Evolutionary conservation across 2,888 invertebrate species (phyloP).

Genomic region (Lypha dubia): DNA sequence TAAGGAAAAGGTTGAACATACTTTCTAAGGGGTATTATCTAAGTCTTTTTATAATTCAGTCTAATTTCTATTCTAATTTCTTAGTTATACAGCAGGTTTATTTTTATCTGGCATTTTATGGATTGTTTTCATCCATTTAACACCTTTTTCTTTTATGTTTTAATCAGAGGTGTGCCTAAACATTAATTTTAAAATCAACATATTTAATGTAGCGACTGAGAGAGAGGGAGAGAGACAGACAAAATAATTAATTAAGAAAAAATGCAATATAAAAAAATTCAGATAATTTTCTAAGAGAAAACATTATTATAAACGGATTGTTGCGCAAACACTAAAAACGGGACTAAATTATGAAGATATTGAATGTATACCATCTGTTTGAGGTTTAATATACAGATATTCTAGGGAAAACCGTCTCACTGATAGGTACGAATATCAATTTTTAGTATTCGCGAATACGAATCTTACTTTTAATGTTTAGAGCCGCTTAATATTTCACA

Average conservation of each 20-base stretch:
- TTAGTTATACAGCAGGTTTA: constrained; percentile 64
- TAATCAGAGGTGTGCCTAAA: constrained; percentile 60
- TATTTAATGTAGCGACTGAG: constrained; percentile 16
- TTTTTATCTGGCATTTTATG: constrained; percentile 59
- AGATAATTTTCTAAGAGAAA: constrained; percentile 24
- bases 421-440: too few relatives aligned
- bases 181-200: constrained; percentile 68
- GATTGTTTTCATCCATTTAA: constrained; percentile 69
- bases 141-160: constrained; percentile 57
- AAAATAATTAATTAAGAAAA: constrained; percentile 47
- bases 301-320: constrained; percentile 22
- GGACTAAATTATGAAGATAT: constrained; percentile 11
- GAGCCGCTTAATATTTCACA: too few relatives aligned
- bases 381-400: too few relatives aligned
- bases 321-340: background rate
- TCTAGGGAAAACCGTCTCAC: too few relatives aligned
- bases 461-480: too few relatives aligned
- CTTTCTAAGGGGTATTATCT: constrained; percentile 59
- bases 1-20: constrained; percentile 22
- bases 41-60: constrained; percentile 19
- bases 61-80: constrained; percentile 68
- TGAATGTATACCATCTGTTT: too few relatives aligned
- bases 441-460: too few relatives aligned
- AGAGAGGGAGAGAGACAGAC: background rate
- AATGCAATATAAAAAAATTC: background rate